These are phyloP conservation scores for human (Homo sapiens) DNA, from an alignment of 2,113 vertebrate genomes.

Conservation along the genomic window GRCh38 chr1:65569001-65569500, in stretches of 20 bases:
- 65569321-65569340: neutral
- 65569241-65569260: neutral
- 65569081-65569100: too few relatives aligned
- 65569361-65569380: neutral
- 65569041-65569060: too few relatives aligned
- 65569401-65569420: neutral
- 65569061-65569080: too few relatives aligned
- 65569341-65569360: neutral
- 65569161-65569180: neutral
- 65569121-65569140: neutral
- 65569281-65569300: neutral
- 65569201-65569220: neutral
- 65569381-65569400: conserved; percentile 11
- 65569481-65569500: neutral
- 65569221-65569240: neutral
- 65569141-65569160: neutral
- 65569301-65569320: neutral
- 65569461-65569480: neutral
- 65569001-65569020: too few relatives aligned
- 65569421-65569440: neutral
- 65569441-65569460: neutral
- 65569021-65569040: too few relatives aligned
- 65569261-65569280: neutral
- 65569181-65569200: too few relatives aligned
- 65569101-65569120: neutral